A percentile compares a stretch with the other conserved stretches of the same genome.
These are phyloP conservation scores for Pseudorasbora parva DNA, from an alignment of 2,113 vertebrate genomes.

Conservation along the genomic window DNA sequence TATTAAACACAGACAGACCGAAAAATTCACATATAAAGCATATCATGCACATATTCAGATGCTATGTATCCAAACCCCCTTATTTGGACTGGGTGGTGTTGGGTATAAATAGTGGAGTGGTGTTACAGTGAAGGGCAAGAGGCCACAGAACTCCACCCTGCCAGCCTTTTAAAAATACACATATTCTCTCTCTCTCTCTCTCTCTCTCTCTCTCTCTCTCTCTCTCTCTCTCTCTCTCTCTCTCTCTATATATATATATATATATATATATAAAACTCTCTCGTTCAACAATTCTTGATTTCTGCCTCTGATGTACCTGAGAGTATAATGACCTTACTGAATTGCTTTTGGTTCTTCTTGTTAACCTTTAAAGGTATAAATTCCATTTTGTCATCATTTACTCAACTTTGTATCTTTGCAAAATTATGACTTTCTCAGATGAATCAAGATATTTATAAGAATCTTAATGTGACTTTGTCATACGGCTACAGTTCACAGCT, in stretches of 20 bases:
- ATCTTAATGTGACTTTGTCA: not conserved
- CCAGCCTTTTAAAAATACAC: conserved; percentile 47
- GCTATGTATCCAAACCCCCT: conserved; percentile 34
- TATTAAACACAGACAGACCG: not conserved
- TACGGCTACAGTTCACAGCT: not conserved
- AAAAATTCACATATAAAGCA: conserved; percentile 3
- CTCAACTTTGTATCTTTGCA: not conserved
- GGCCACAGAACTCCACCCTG: conserved; percentile 58
- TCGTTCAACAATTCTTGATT: not conserved
- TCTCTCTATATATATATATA: too few relatives aligned
- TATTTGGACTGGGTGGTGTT: conserved; percentile 54
- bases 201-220: not conserved
- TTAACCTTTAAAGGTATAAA: not conserved
- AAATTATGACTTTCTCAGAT: not conserved
- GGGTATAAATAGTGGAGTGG: conserved; percentile 57
- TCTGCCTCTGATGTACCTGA: not conserved
- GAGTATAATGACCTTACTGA: not conserved
- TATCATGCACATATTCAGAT: conserved; percentile 19
- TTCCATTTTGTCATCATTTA: not conserved
- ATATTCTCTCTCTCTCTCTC: not conserved
- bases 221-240: not conserved
- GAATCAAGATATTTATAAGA: not conserved
- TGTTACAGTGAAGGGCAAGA: conserved; percentile 43
- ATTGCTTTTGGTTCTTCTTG: not conserved
- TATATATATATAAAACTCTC: not conserved